These are phyloP conservation scores for Struthio camelus DNA, from an alignment of 2,113 vertebrate genomes.

Conservation along the genomic window DNA sequence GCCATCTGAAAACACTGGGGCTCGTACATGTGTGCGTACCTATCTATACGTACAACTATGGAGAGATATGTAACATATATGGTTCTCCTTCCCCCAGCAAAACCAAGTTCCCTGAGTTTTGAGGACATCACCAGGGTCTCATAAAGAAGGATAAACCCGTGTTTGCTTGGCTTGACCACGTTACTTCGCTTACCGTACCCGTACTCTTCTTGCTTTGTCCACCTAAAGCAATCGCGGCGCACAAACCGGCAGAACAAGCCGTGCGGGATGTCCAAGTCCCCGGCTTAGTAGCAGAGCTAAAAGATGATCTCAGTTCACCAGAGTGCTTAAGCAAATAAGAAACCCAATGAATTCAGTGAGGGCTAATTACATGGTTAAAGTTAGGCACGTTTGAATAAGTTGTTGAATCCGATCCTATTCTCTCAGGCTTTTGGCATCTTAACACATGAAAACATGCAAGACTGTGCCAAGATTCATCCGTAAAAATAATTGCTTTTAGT, in stretches of 20 bases:
- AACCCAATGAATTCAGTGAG: background rate
- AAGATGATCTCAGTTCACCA: background rate
- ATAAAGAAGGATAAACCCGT: background rate
- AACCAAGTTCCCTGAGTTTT: background rate
- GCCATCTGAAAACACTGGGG: too few relatives aligned
- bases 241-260: background rate
- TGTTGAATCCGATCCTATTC: conserved; percentile 7
- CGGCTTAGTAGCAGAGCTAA: background rate
- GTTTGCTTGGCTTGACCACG: too few relatives aligned
- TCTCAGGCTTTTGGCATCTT: background rate
- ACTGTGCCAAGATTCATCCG: background rate
- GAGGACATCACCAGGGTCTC: background rate
- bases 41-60: too few relatives aligned
- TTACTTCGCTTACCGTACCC: background rate
- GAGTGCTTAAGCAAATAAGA: background rate
- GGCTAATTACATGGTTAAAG: background rate
- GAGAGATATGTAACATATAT: too few relatives aligned
- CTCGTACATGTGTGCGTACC: too few relatives aligned
- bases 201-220: background rate
- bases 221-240: background rate
- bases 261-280: background rate
- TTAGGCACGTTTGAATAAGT: background rate
- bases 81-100: background rate
- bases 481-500: conserved; percentile 1
- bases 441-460: background rate